Evolutionary conservation across 2,797 vertebrate species (phyloP).

Genomic region (Anabas testudineus): DNA sequence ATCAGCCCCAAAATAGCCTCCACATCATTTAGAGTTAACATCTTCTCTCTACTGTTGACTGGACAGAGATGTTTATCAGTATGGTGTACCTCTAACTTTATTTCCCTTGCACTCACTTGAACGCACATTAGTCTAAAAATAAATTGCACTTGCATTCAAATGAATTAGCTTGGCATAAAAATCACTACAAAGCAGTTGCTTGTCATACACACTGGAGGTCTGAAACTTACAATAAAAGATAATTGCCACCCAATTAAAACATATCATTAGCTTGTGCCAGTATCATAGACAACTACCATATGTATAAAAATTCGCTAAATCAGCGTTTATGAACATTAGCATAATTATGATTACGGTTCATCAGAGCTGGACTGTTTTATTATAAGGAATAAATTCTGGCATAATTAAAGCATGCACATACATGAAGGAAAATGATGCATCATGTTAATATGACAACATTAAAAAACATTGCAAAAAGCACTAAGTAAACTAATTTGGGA

Average conservation of each 20-base stretch:
- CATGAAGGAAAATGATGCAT: neutral
- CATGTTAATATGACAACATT: neutral
- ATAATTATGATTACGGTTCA: constrained; percentile 11
- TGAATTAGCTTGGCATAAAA: constrained; percentile 5
- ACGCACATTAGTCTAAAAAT: neutral
- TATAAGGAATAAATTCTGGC: constrained; percentile 2
- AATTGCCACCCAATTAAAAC: constrained; percentile 18
- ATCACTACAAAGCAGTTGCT: constrained; percentile 3
- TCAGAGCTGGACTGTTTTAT: constrained; percentile 11
- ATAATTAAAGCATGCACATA: neutral
- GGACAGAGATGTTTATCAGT: neutral
- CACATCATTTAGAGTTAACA: constrained; percentile 16
- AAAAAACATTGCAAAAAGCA: neutral
- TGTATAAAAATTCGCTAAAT: constrained; percentile 15
- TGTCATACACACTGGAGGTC: constrained; percentile 14
- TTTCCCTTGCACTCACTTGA: neutral
- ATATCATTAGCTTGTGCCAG: constrained; percentile 15
- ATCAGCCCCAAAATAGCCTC: constrained; percentile 41
- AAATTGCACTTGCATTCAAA: too few relatives aligned
- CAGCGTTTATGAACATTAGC: neutral
- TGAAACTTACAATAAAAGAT: constrained; percentile 20
- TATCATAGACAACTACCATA: neutral
- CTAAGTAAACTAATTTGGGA: neutral
- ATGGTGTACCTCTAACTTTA: neutral
- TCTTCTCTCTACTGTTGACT: constrained; percentile 18